phyloP scores from a whole-genome alignment of 2,888 invertebrate genomes.

The Amphimallon solstitiale region DNA sequence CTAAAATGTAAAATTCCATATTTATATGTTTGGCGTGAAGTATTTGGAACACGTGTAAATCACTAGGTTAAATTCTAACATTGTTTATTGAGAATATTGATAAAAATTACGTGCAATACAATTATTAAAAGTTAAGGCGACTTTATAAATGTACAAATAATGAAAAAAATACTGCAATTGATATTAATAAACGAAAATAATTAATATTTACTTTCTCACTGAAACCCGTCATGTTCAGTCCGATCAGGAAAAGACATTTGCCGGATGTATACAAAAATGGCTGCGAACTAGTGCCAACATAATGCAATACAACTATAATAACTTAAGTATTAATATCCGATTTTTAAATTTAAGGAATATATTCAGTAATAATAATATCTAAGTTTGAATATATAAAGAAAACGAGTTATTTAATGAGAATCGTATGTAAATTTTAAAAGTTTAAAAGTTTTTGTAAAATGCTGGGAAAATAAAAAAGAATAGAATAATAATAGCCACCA shows the following conservation, averaged over 20 bases:
- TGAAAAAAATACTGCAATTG: neutral
- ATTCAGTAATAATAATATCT: too few species aligned
- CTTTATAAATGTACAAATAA: neutral
- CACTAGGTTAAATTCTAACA: constrained; percentile 11
- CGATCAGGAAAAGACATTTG: constrained; percentile 72
- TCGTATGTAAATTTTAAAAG: too few species aligned
- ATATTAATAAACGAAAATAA: neutral
- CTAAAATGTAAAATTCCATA: constrained; percentile 68
- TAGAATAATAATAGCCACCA: too few species aligned
- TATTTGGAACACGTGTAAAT: constrained; percentile 52
- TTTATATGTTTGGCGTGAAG: neutral
- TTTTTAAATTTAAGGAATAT: too few species aligned
- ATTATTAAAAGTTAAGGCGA: neutral
- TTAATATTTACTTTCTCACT: constrained; percentile 75
- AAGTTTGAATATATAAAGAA: too few species aligned
- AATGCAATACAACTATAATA: constrained; percentile 4
- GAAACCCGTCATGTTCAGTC: constrained; percentile 83
- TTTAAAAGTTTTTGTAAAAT: too few species aligned
- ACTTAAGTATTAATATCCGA: too few species aligned
- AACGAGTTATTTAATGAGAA: too few species aligned
- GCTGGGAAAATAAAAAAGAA: too few species aligned
- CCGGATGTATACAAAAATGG: constrained; percentile 45
- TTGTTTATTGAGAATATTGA: neutral
- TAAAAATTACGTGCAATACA: neutral
- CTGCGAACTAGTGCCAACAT: constrained; percentile 24